Percentiles rank a stretch among this genome's conserved stretches.
These are phyloP conservation scores for Catotricha subobsoleta DNA, from an alignment of 2,888 invertebrate species.

Conservation along the genomic window DNA sequence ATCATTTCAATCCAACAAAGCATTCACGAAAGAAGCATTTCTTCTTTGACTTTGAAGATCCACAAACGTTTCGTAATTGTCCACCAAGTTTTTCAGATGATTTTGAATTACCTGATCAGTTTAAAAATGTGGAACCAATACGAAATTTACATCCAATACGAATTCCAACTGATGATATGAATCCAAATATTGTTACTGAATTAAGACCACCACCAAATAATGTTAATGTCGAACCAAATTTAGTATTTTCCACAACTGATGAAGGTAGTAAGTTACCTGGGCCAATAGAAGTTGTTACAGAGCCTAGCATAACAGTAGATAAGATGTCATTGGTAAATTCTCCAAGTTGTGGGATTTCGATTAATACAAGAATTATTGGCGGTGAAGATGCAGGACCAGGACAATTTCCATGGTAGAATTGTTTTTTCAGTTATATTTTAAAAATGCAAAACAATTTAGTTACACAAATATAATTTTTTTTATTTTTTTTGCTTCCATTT, in stretches of 20 bases:
- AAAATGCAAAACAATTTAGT: neutral
- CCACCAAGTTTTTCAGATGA: constrained; percentile 20
- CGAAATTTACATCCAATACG: neutral
- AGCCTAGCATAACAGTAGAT: neutral
- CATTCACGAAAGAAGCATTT: neutral
- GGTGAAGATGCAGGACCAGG: constrained; percentile 31
- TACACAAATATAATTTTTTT: too few relatives aligned
- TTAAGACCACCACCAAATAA: neutral
- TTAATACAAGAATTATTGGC: constrained; percentile 28
- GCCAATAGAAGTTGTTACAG: neutral
- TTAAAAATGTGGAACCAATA: constrained; percentile 3
- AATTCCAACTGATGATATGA: neutral
- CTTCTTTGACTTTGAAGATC: constrained; percentile 18
- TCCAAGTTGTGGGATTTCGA: constrained; percentile 21
- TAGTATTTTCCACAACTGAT: too few relatives aligned
- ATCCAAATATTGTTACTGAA: neutral
- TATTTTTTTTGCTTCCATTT: too few relatives aligned
- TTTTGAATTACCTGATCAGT: constrained; percentile 12
- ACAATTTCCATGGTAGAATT: constrained; percentile 37
- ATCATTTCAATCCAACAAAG: neutral
- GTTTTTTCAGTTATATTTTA: neutral
- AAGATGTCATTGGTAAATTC: constrained; percentile 12
- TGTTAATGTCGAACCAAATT: neutral
- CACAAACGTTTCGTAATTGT: constrained; percentile 20
- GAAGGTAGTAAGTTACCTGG: too few relatives aligned